Percentiles rank a stretch among this genome's conserved stretches.
Evolutionary conservation across 2,797 vertebrate species (phyloP).

Genomic region (Poeciliopsis presidionis): DNA sequence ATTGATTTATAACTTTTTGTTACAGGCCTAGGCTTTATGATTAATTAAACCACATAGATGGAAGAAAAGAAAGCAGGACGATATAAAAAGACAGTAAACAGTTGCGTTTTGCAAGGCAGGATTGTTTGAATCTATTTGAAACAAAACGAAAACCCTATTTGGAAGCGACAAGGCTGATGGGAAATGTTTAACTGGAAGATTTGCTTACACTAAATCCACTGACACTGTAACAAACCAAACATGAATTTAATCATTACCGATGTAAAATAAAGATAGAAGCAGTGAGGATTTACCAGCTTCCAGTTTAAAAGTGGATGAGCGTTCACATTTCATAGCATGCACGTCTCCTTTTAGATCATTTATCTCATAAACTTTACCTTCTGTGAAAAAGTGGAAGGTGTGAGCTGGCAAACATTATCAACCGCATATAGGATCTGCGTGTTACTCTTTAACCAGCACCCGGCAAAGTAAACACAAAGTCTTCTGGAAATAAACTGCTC

Average conservation of each 20-base stretch:
- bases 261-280: background rate
- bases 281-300: background rate
- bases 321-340: background rate
- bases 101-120: background rate
- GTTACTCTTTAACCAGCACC: constrained; percentile 53
- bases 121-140: background rate
- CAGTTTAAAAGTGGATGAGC: background rate
- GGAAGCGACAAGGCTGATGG: background rate
- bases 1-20: no score
- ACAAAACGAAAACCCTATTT: background rate
- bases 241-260: background rate
- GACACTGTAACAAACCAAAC: background rate
- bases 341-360: background rate
- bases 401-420: background rate
- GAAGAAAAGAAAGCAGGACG: background rate
- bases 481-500: background rate
- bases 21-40: background rate
- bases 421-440: constrained; percentile 6
- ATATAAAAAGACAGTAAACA: background rate
- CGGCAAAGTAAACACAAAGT: constrained; percentile 36
- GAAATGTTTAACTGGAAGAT: background rate
- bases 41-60: background rate
- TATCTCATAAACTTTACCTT: background rate
- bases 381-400: background rate
- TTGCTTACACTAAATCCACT: background rate